Evolutionary conservation across 53 echinoderm and acorn worm genomes (phyloP).

Genomic region (Stichopus horrens): DNA sequence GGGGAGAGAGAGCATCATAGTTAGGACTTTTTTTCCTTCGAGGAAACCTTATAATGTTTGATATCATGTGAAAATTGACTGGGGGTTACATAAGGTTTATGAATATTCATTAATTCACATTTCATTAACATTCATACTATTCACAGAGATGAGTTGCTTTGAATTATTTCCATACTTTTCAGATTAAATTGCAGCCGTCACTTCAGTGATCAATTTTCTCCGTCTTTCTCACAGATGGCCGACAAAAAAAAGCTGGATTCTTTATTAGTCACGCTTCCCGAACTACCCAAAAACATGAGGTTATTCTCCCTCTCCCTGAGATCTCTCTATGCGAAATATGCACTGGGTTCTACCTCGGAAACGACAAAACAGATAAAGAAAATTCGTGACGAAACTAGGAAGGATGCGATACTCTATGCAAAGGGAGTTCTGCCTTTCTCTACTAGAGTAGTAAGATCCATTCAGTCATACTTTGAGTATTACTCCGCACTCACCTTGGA

Average conservation of each 20-base stretch:
- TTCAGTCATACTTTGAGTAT: background rate
- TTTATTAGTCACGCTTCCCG: background rate
- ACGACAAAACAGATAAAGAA: background rate
- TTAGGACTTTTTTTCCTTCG: too few relatives aligned
- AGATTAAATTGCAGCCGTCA: too few relatives aligned
- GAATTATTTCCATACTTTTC: too few relatives aligned
- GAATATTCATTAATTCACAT: too few relatives aligned
- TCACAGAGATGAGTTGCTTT: too few relatives aligned
- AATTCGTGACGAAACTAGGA: slow-evolving; percentile 10
- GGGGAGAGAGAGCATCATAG: too few relatives aligned
- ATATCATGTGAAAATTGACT: too few relatives aligned
- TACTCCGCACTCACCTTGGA: background rate
- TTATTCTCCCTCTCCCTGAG: background rate
- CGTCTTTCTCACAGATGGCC: background rate
- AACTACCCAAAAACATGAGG: background rate
- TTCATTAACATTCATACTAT: too few relatives aligned
- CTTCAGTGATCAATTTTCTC: background rate
- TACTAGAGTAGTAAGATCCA: background rate
- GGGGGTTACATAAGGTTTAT: too few relatives aligned
- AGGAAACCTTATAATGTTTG: too few relatives aligned
- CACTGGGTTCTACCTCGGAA: background rate
- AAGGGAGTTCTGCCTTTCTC: background rate
- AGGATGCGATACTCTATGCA: slow-evolving; percentile 9
- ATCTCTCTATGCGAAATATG: background rate
- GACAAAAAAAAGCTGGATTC: background rate